Conservation (phyloP, 2,113 vertebrate species). For the Plotosus lineatus region DNA sequence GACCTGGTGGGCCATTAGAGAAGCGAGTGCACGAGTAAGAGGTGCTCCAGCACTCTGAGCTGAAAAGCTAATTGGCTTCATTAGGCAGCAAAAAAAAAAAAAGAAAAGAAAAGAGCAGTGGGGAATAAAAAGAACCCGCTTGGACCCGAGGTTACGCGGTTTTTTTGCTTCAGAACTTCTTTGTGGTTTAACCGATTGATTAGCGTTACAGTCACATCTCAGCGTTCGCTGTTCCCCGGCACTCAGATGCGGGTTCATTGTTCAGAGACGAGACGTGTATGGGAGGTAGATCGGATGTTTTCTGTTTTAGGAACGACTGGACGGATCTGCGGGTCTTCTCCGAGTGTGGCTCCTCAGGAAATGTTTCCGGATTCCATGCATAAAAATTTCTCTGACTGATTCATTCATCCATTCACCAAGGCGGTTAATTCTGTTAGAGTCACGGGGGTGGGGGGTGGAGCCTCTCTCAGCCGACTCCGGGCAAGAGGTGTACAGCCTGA, state of each 20-base stretch:
- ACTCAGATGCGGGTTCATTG: conserved; percentile 17
- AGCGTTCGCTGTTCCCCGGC: background rate
- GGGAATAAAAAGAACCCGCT: background rate
- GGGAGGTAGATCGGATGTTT: background rate
- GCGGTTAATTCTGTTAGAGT: no score
- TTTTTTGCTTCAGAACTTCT: conserved; percentile 9
- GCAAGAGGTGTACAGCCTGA: no score
- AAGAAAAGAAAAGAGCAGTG: conserved; percentile 4
- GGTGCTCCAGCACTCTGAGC: conserved; percentile 38
- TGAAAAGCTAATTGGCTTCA: conserved; percentile 45
- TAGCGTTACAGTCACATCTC: conserved; percentile 22
- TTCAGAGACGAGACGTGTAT: conserved; percentile 16
- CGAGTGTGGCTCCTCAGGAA: background rate
- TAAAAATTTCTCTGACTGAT: no score
- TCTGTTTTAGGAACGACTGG: background rate
- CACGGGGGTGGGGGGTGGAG: no score
- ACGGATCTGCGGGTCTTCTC: background rate
- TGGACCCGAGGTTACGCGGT: background rate
- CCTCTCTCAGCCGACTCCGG: no score
- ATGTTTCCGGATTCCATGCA: background rate
- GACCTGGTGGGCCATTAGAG: conserved; percentile 33
- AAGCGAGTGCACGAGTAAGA: conserved; percentile 24
- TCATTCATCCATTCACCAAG: no score
- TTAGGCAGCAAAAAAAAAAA: conserved; percentile 32
- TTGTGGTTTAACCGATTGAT: conserved; percentile 31